Conservation (phyloP, 2,113 vertebrate genomes). For the Piprites chloris region DNA sequence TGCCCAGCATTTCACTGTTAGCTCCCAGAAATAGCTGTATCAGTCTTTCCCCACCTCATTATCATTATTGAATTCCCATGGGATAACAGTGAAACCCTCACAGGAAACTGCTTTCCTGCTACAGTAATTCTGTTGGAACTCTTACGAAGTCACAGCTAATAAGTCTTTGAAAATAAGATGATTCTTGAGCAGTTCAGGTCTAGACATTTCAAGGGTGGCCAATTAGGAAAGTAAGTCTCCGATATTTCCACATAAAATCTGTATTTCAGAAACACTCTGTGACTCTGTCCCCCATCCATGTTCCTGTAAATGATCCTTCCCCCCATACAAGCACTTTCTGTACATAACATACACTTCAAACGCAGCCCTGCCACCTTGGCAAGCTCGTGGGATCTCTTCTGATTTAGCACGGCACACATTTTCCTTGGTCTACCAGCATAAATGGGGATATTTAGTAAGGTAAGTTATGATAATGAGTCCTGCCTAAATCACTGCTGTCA, state of each 20-base stretch:
- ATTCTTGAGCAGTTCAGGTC: background rate
- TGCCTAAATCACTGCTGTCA: slow-evolving; percentile 28
- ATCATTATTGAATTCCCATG: background rate
- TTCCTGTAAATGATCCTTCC: background rate
- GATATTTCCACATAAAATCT: background rate
- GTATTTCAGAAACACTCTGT: background rate
- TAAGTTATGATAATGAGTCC: slow-evolving; percentile 54
- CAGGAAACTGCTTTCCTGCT: slow-evolving; percentile 37
- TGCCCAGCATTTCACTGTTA: background rate
- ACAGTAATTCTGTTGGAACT: slow-evolving; percentile 6
- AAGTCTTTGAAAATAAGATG: slow-evolving; percentile 26
- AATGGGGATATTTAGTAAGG: slow-evolving; percentile 6
- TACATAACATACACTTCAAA: background rate
- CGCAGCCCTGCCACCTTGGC: background rate
- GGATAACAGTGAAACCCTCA: background rate
- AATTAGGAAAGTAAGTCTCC: background rate
- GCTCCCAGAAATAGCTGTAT: background rate
- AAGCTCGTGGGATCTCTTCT: background rate
- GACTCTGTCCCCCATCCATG: background rate
- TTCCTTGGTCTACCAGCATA: background rate
- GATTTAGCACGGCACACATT: background rate
- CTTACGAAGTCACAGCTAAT: slow-evolving; percentile 12
- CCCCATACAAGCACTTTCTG: background rate
- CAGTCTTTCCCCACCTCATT: background rate
- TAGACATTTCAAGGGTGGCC: slow-evolving; percentile 4